Evolutionary conservation across 2,888 invertebrate genomes (phyloP).

Genomic region (Tachystola acroxantha): DNA sequence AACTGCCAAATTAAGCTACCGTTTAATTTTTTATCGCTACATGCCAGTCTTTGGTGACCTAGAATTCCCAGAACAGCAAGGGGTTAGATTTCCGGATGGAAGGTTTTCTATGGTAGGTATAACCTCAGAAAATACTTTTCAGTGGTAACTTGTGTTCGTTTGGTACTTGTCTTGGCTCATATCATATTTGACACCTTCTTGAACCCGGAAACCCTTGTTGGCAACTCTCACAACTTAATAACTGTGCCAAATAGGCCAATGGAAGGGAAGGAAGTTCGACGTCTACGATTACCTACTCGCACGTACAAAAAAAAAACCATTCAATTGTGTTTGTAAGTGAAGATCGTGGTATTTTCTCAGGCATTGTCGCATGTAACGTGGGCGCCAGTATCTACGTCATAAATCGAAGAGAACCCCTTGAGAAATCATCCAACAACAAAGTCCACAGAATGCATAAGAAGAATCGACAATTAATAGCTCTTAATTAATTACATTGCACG

Average conservation of each 20-base stretch:
- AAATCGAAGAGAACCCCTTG: slow-evolving; percentile 20
- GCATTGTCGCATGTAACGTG: slow-evolving; percentile 10
- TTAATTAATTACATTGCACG: slow-evolving; percentile 58
- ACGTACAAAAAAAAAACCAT: slow-evolving; percentile 8
- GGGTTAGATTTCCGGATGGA: too few species aligned
- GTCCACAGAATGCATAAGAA: slow-evolving; percentile 33
- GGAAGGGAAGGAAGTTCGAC: slow-evolving; percentile 7
- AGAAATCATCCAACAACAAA: slow-evolving; percentile 17
- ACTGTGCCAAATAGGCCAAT: slow-evolving; percentile 6
- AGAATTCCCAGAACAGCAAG: too few species aligned
- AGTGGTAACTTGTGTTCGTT: too few species aligned
- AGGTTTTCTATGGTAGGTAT: too few species aligned
- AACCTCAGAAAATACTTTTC: too few species aligned
- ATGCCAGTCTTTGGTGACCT: too few species aligned
- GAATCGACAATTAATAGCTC: slow-evolving; percentile 54
- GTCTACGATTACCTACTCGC: too few species aligned
- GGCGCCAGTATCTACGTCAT: slow-evolving; percentile 18
- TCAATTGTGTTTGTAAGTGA: background rate
- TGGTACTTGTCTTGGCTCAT: too few species aligned
- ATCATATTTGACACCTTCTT: too few species aligned
- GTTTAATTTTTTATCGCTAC: too few species aligned
- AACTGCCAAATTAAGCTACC: too few species aligned
- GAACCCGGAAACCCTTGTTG: slow-evolving; percentile 3
- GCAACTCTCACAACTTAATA: background rate
- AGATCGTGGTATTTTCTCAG: slow-evolving; percentile 11